Conservation (phyloP, 2,113 vertebrate genomes). For the Cranoglanis bouderius region DNA sequence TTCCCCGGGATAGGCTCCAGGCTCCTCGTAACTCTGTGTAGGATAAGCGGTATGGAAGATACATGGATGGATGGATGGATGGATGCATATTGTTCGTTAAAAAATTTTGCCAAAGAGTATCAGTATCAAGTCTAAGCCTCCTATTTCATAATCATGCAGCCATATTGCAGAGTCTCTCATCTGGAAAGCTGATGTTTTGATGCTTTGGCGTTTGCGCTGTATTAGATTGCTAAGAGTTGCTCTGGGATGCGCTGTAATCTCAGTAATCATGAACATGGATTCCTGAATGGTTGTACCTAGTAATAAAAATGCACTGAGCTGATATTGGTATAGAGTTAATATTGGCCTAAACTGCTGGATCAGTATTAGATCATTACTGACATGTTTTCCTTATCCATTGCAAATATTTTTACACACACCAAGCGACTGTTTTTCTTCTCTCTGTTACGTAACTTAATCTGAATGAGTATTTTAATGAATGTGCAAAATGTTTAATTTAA, state of each 20-base stretch:
- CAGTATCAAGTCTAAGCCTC: neutral
- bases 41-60: too few species aligned
- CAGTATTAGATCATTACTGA: neutral
- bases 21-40: too few species aligned
- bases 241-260: neutral
- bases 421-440: neutral
- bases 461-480: neutral
- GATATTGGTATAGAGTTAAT: neutral
- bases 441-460: neutral
- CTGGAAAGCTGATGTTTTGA: constrained; percentile 10
- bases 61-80: too few species aligned
- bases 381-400: neutral
- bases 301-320: neutral
- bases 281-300: neutral
- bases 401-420: neutral
- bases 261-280: neutral
- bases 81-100: neutral
- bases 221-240: neutral
- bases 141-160: neutral
- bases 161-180: constrained; percentile 13
- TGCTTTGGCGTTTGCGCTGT: neutral
- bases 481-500: neutral
- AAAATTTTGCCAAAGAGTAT: neutral
- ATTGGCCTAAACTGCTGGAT: neutral
- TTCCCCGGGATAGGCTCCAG: too few species aligned